Evolutionary conservation across 2,113 vertebrate genomes (phyloP).

Genomic region (Psilopogon haemacephalus): DNA sequence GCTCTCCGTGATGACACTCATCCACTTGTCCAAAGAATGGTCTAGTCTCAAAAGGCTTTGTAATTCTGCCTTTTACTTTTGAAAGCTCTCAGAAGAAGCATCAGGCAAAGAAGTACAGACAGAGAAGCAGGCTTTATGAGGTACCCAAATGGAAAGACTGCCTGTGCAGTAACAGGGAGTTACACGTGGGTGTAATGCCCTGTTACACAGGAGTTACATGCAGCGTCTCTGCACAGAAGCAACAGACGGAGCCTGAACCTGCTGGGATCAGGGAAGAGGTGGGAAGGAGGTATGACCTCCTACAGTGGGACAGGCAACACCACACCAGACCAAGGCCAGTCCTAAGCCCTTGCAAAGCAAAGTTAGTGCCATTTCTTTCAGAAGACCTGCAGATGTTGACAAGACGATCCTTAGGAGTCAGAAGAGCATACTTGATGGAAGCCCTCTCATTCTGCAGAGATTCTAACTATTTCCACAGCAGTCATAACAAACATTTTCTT

Average conservation of each 20-base stretch:
- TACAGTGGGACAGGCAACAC: not conserved
- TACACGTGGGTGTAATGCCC: no score
- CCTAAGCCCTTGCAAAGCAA: not conserved
- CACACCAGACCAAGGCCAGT: not conserved
- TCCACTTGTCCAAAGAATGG: not conserved
- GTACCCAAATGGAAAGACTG: not conserved
- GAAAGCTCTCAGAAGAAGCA: not conserved
- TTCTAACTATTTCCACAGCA: not conserved
- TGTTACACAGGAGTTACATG: no score
- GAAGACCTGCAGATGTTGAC: not conserved
- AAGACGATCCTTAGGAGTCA: not conserved
- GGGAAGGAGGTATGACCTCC: not conserved
- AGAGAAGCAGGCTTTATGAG: not conserved
- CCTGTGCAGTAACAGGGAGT: not conserved
- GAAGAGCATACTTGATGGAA: not conserved
- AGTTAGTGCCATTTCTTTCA: not conserved
- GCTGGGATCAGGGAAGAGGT: not conserved
- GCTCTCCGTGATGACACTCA: not conserved
- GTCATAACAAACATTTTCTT: constrained; percentile 5
- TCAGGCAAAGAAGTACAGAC: not conserved
- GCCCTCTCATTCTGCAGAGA: not conserved
- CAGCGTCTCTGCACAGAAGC: not conserved
- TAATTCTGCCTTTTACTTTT: not conserved
- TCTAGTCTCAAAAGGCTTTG: not conserved
- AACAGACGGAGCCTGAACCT: not conserved